phyloP scores from a whole-genome alignment of 30 jellyfish, hydroid and myxozoan genomes.

The Hydractinia echinata region DNA sequence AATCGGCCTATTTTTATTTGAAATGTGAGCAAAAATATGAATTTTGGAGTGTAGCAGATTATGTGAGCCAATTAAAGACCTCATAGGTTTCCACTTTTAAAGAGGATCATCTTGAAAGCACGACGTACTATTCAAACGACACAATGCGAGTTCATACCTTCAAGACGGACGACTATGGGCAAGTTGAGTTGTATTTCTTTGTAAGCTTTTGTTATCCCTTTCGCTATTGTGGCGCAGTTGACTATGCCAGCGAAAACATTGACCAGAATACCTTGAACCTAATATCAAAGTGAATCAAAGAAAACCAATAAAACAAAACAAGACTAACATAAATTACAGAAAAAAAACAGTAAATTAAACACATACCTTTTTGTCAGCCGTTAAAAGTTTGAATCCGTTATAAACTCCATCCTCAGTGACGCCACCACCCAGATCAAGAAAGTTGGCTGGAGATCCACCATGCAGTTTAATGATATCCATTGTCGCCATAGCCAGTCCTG shows the following conservation, averaged over 20 bases:
- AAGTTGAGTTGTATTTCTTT: slow-evolving; percentile 71
- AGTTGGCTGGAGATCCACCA: slow-evolving; percentile 98
- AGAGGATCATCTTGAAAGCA: too few relatives aligned
- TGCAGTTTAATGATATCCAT: slow-evolving; percentile 90
- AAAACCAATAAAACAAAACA: not conserved
- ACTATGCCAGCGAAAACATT: slow-evolving; percentile 99
- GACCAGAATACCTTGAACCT: slow-evolving; percentile 94
- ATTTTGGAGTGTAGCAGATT: too few relatives aligned
- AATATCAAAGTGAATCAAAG: not conserved
- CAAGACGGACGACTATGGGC: slow-evolving; percentile 94
- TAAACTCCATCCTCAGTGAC: slow-evolving; percentile 93
- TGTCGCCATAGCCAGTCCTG: slow-evolving; percentile 99
- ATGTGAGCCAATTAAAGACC: too few relatives aligned
- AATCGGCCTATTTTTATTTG: too few relatives aligned
- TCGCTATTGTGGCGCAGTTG: slow-evolving; percentile 95
- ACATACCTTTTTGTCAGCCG: slow-evolving; percentile 77
- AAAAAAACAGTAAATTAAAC: not conserved
- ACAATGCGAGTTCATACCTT: slow-evolving; percentile 43
- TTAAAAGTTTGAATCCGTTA: slow-evolving; percentile 83
- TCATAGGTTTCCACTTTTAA: too few relatives aligned
- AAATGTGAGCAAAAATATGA: too few relatives aligned
- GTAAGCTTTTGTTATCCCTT: slow-evolving; percentile 97
- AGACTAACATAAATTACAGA: not conserved
- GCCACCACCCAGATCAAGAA: slow-evolving; percentile 99
- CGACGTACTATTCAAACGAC: too few relatives aligned